These are phyloP conservation scores for Scarus forsteni DNA, from an alignment of 2,797 vertebrate genomes.

Conservation along the genomic window DNA sequence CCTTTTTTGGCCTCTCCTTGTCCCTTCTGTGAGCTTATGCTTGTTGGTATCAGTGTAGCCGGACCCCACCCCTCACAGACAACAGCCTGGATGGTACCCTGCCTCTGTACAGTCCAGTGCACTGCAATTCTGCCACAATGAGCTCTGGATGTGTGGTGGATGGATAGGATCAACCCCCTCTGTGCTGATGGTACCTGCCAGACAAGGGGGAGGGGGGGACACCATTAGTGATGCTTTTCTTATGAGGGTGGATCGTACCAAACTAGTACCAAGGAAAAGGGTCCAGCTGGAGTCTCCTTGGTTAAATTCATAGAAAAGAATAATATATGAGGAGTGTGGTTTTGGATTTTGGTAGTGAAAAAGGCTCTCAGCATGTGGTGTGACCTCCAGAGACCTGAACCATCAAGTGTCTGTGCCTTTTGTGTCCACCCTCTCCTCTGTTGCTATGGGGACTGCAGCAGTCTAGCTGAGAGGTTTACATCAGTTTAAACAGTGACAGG, in stretches of 20 bases:
- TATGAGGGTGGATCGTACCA: conserved; percentile 77
- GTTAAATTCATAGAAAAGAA: conserved; percentile 28
- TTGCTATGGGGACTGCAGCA: conserved; percentile 89
- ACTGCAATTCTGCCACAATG: conserved; percentile 85
- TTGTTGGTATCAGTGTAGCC: conserved; percentile 80
- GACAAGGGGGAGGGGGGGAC: conserved; percentile 55
- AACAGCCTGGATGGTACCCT: conserved; percentile 83
- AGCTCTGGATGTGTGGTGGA: conserved; percentile 76
- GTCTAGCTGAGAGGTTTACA: conserved; percentile 69
- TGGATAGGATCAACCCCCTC: conserved; percentile 70
- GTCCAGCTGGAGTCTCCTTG: conserved; percentile 30
- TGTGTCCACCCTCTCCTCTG: conserved; percentile 72
- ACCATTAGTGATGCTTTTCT: conserved; percentile 49
- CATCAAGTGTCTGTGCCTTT: conserved; percentile 18
- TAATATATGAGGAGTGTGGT: conserved; percentile 10
- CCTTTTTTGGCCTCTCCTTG: conserved; percentile 51
- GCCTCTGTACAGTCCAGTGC: conserved; percentile 82
- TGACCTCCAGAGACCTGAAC: conserved; percentile 24
- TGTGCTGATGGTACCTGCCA: conserved; percentile 80
- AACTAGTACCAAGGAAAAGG: conserved; percentile 26
- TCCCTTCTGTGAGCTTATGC: conserved; percentile 68
- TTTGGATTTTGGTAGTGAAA: conserved; percentile 14
- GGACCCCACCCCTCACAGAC: conserved; percentile 88
- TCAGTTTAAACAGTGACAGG: conserved; percentile 14
- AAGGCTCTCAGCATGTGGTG: conserved; percentile 1